Evolutionary conservation across 2,888 invertebrate species (phyloP), one percentile per base, ranked within the genome.

Genomic region (Nemapogon koenigi): DNA sequence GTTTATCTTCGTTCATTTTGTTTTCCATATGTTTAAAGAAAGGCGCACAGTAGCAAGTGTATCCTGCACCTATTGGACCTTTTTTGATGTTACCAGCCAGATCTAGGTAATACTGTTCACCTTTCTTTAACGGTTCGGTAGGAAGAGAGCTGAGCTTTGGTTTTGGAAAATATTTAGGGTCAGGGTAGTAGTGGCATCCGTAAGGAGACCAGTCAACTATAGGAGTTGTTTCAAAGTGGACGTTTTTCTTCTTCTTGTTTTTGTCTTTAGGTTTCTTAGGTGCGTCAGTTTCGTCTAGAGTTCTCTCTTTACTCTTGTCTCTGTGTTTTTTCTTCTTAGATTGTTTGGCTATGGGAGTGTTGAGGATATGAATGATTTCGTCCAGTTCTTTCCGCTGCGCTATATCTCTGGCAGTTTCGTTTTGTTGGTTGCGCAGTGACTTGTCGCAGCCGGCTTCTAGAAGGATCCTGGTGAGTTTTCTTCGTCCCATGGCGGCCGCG

Each of bases 21-120:
- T 91, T 88, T 58, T 95, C 94, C 68, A 96, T 86, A 48, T 93
- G 91, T 44, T 90, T 85, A 57, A 96, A 90, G 63, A 94, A 88
- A 0, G 96, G 96, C 0, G 91, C 93, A 59, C 97, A 97, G 58
- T 93, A 94, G 64, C 94, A 95, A 1, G 91, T 91, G 61, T 94
- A 92, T 0, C 94, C 94, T 2, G 93, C 89, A 1, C 96, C 95
- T n/a, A 95, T 88, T 0, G 96, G 96, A 1, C 96, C 96, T 72
- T 97, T 96, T 51, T 93, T 88, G 43, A 97, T 92, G 58, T 96
- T 95, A 2, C 97, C 97, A 10, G 94, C 95, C 47, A 97, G 81
- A 64, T 97, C 97, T 48, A 96, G 80, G 65, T 90, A 97, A 66
- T 97, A 97, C 64, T 96, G 95, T 68, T 95, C 94, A 42, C 96